Evolutionary conservation across 2,888 invertebrate genomes (phyloP), one percentile per base, ranked within the genome.

Genomic region (Tricholauxania praeusta): DNA sequence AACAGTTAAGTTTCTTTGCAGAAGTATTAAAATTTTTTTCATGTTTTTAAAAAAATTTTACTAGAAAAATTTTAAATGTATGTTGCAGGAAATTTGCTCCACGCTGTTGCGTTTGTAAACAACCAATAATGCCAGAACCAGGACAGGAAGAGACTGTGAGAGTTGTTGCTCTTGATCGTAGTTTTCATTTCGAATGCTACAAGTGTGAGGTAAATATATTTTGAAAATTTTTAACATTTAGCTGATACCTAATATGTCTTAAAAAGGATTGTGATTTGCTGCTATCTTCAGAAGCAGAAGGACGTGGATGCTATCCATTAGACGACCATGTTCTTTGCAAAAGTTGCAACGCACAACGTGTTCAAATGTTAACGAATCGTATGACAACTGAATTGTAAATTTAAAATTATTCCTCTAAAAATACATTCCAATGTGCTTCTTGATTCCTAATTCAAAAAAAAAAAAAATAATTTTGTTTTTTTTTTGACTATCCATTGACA

Each of bases 71-170:
- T 10, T 19, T 49, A 69, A 52, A 12, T 53, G 17, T 60, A 28
- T 83, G 71, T 82, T 19, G 59, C 60, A 95, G 95, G 80, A 97
- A 98, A 90, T 99, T 98, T 89, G 99, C 99, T 2, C 98, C 98
- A 1, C 91, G 98, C 63, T 99, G 99, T 87, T 98, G 98, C 89
- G 97, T 98, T 19, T 99, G 99, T 86, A 93, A 94, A 80, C 89
- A 94, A 74, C 99, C 99, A 1, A 99, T 99, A 74, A 97, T 99
- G 95, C 99, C 99, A 0, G 96, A 97, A 84, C 93, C 93, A 28
- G 99, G 97, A 0, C 93, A 97, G 87, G 97, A 98, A 80, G 99
- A 99, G 88, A 98, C 99, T 0, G 96, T 99, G 0, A 90, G 99
- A 73, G 98, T 99, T 3, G 98, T 99, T 15, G 99, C 99, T 6